Evolutionary conservation across 2,113 vertebrate species (phyloP), one percentile per base, ranked within the genome.

Genomic region (Connochaetes taurinus): DNA sequence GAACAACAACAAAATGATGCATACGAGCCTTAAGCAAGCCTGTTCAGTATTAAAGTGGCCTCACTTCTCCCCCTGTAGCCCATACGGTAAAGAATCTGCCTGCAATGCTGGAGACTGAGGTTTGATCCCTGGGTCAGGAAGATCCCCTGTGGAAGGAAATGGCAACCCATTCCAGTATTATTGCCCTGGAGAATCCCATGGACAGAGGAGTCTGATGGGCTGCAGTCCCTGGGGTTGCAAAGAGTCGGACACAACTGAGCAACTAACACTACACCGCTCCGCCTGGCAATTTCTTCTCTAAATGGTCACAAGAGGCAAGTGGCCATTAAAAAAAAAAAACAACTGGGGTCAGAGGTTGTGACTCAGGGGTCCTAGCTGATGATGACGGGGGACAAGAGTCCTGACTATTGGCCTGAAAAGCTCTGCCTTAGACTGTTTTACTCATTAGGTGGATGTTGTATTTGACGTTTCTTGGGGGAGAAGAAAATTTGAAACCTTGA

Each of bases 31-130:
- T 50, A 81, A 94, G 90, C 47, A 92, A 43, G 74, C n/a, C 16
- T 36, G 52, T 60, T 94, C 82, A 55, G 17, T 94, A 43, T 94
- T 89, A 81, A 97, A 95, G 45, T 84, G n/a, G 31, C 43, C 94
- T 55, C 86, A 58, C 43, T 52, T 31, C 17, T 43, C 19, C 57
- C 8, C 5, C 16, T 23, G 19, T 23, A 40, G 67, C 67, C 23
- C 19, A 23, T 2, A 74, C n/a, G 1, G n/a, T 23, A 40, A 40
- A 3, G 67, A 12, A 1, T 12, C 67, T 13, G 67, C 67, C n/a
- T 23, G n/a, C 67, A 12, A 0, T 71, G 19, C n/a, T 23, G 67
- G 19, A 40, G 67, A 23, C n/a, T 0, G 0, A 13, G 67, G 67
- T 23, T 40, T 2, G 0, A 3, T 74, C 67, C 67, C n/a, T 13